Evolutionary conservation across 2,113 vertebrate genomes (phyloP).

Genomic region (Limanda limanda): DNA sequence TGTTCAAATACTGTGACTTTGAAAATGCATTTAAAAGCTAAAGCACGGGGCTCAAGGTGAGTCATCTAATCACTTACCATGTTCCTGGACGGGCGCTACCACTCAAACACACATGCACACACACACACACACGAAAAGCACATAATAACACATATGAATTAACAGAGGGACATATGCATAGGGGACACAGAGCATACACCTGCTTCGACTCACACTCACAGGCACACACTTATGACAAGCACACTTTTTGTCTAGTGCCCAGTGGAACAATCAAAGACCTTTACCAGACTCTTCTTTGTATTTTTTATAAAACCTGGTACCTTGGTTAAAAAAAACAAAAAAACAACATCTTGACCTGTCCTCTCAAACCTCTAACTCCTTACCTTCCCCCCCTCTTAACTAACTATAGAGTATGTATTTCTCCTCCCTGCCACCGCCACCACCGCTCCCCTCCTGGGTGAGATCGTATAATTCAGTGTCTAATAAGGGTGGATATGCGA

Average conservation of each 20-base stretch:
- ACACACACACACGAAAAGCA: conserved; percentile 10
- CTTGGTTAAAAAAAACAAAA: conserved; percentile 39
- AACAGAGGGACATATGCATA: conserved; percentile 3
- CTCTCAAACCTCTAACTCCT: conserved; percentile 11
- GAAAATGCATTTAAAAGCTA: conserved; percentile 71
- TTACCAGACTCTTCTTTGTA: conserved; percentile 22
- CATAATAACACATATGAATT: conserved; percentile 19
- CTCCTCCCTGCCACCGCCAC: conserved; percentile 1
- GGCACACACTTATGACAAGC: conserved; percentile 23
- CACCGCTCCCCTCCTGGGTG: conserved; percentile 24
- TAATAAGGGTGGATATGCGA: conserved; percentile 58
- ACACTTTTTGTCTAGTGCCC: conserved; percentile 6
- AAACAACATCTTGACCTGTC: conserved; percentile 50
- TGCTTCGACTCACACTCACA: conserved; percentile 1
- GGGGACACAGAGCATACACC: neutral
- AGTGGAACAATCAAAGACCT: conserved; percentile 32
- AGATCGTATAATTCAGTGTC: conserved; percentile 59
- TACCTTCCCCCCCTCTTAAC: conserved; percentile 43
- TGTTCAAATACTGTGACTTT: conserved; percentile 72
- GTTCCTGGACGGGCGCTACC: conserved; percentile 43
- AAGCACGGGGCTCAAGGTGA: conserved; percentile 66
- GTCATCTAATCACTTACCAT: conserved; percentile 71
- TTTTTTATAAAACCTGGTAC: conserved; percentile 45
- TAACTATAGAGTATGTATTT: conserved; percentile 34
- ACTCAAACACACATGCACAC: neutral